phyloP scores from a whole-genome alignment of 1,140 invertebrate genomes.

The Drosophila arawakana region DNA sequence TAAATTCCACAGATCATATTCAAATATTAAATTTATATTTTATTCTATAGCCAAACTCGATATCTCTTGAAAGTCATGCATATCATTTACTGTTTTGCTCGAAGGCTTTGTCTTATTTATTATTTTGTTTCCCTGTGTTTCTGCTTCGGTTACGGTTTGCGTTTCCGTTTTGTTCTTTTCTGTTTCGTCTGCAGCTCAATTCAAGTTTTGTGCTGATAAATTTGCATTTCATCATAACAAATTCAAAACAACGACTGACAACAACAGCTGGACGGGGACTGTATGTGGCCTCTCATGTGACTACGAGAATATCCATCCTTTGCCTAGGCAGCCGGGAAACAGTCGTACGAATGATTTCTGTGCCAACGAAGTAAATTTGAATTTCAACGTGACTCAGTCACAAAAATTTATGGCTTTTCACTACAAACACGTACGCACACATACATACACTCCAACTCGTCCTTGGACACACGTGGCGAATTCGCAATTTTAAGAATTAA shows the following conservation, averaged over 20 bases:
- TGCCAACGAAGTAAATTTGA: slow-evolving; percentile 62
- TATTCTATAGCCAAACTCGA: not conserved
- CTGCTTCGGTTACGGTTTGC: not conserved
- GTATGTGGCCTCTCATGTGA: slow-evolving; percentile 17
- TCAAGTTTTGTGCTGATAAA: slow-evolving; percentile 59
- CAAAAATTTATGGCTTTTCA: slow-evolving; percentile 63
- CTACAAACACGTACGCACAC: slow-evolving; percentile 24
- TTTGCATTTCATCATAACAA: slow-evolving; percentile 65
- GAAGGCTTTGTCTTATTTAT: slow-evolving; percentile 47
- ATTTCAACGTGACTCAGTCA: slow-evolving; percentile 62
- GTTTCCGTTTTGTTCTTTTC: slow-evolving; percentile 13
- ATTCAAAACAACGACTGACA: slow-evolving; percentile 23
- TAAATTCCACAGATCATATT: not conserved
- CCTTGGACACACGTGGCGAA: slow-evolving; percentile 59
- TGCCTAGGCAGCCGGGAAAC: slow-evolving; percentile 26
- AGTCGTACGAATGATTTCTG: slow-evolving; percentile 33
- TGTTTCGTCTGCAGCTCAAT: slow-evolving; percentile 42
- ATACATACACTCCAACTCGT: slow-evolving; percentile 30
- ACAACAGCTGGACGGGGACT: slow-evolving; percentile 36
- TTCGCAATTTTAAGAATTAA: slow-evolving; percentile 48
- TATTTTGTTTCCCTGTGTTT: slow-evolving; percentile 27
- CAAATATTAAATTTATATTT: not conserved
- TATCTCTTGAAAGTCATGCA: slow-evolving; percentile 47
- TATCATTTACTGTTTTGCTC: slow-evolving; percentile 46
- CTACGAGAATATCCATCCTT: slow-evolving; percentile 11